These are phyloP conservation scores for Bombus huntii DNA, from an alignment of 1,140 invertebrate species.

Conservation along the genomic window DNA sequence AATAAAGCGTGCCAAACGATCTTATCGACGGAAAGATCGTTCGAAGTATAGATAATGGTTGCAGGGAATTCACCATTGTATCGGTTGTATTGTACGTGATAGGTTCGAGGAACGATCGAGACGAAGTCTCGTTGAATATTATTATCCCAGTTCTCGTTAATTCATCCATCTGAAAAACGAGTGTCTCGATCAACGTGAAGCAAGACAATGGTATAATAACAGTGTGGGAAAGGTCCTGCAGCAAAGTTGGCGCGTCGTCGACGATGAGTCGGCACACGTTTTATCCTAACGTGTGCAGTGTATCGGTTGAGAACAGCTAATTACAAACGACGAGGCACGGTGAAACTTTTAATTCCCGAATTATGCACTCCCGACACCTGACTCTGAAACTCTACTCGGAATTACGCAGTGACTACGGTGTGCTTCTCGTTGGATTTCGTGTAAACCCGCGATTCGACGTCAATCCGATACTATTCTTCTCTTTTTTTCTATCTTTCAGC, in stretches of 20 bases:
- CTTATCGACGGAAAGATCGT: background rate
- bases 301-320: conserved; percentile 32
- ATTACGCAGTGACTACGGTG: background rate
- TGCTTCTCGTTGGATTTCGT: background rate
- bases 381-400: conserved; percentile 18
- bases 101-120: background rate
- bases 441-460: background rate
- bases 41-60: conserved; percentile 4
- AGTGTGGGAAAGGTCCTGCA: conserved; percentile 60
- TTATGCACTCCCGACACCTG: conserved; percentile 40
- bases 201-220: conserved; percentile 51
- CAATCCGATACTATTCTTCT: background rate
- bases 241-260: conserved; percentile 17
- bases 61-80: conserved; percentile 2
- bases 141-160: conserved; percentile 44
- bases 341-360: conserved; percentile 59
- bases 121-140: background rate
- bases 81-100: background rate
- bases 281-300: conserved; percentile 30
- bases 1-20: background rate
- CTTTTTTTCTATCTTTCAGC: no score
- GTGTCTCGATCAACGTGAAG: background rate
- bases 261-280: conserved; percentile 48
- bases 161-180: conserved; percentile 27
- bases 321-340: conserved; percentile 44